phyloP scores from a whole-genome alignment of 2,113 vertebrate species.

The Panurus biarmicus region DNA sequence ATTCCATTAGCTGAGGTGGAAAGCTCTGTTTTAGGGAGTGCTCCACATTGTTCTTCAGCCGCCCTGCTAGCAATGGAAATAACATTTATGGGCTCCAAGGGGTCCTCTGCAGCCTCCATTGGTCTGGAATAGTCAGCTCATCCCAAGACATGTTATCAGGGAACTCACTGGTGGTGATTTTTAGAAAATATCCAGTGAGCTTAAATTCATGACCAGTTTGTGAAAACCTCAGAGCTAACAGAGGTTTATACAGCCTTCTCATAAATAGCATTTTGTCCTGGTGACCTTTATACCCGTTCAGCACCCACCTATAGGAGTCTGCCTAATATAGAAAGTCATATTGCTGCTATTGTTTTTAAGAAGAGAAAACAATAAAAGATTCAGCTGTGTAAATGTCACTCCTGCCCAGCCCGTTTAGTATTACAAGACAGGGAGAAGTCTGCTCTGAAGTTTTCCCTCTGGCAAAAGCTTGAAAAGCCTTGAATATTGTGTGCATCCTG shows the following conservation, averaged over 20 bases:
- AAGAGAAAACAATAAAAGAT: not conserved
- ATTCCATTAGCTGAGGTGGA: not conserved
- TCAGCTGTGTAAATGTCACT: slow-evolving; percentile 21
- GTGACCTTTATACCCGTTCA: not conserved
- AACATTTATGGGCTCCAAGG: not conserved
- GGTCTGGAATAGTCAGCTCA: not conserved
- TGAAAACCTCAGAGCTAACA: not conserved
- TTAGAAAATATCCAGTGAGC: not conserved
- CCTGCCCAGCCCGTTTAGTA: not conserved
- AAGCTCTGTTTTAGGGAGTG: not conserved
- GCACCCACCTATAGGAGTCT: not conserved
- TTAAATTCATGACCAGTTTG: not conserved
- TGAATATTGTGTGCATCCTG: not conserved
- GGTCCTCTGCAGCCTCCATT: not conserved
- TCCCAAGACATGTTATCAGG: not conserved
- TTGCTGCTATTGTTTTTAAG: not conserved
- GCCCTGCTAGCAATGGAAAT: not conserved
- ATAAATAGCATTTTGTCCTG: not conserved
- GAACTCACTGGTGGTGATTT: not conserved
- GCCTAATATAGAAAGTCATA: not conserved
- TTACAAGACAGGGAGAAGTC: not conserved
- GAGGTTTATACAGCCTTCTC: not conserved
- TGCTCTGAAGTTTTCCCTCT: not conserved
- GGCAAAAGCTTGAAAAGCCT: not conserved
- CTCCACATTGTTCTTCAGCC: not conserved